A percentile compares a stretch with the other conserved stretches of the same genome.
Evolutionary conservation across 2,888 invertebrate species (phyloP).

Genomic region (Tupiocoris notatus): DNA sequence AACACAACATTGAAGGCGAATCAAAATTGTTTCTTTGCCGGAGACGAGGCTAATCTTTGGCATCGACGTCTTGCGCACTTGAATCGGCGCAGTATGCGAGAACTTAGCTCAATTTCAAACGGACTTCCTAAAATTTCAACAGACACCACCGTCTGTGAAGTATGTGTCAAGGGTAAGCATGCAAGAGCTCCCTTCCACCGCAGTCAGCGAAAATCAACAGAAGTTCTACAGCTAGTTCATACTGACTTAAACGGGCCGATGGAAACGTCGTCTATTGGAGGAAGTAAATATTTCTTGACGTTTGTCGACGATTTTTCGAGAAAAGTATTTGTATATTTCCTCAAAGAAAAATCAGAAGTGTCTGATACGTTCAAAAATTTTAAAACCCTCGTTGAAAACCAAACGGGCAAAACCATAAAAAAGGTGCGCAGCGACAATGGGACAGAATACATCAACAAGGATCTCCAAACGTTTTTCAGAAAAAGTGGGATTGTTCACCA

Average conservation of each 20-base stretch:
- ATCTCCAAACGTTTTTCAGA: neutral
- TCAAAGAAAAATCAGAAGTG: slow-evolving; percentile 5
- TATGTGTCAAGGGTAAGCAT: neutral
- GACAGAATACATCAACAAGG: slow-evolving; percentile 10
- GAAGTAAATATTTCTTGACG: slow-evolving; percentile 11
- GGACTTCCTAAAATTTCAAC: neutral
- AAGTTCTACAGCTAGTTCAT: neutral
- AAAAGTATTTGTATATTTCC: slow-evolving; percentile 1
- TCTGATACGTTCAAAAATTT: neutral
- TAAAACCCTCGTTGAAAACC: neutral
- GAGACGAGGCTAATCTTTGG: neutral
- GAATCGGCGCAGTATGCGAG: neutral
- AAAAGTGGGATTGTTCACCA: slow-evolving; percentile 44
- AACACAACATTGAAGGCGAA: neutral
- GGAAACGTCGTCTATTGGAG: slow-evolving; percentile 14
- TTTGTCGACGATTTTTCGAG: slow-evolving; percentile 30
- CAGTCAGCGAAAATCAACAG: neutral
- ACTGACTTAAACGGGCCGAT: slow-evolving; percentile 23
- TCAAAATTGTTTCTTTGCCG: too few relatives aligned
- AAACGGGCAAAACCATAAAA: neutral
- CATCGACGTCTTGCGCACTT: neutral
- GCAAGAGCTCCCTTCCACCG: neutral
- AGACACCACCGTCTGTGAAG: neutral
- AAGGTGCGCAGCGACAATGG: slow-evolving; percentile 4
- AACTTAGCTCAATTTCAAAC: neutral